Evolutionary conservation across 1,140 invertebrate genomes (phyloP).

Genomic region (Aphis craccivora): DNA sequence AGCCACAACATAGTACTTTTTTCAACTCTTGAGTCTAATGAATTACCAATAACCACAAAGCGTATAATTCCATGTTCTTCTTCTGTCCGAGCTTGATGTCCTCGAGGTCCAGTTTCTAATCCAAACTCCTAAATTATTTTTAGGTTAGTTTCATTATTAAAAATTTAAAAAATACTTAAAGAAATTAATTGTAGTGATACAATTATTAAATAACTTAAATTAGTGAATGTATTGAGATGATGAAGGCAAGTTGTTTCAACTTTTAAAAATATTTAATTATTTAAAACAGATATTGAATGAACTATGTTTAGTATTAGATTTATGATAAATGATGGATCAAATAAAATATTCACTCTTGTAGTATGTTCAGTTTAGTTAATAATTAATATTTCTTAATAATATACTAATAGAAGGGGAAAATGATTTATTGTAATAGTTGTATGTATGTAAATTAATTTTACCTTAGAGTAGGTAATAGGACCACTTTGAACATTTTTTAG

Average conservation of each 20-base stretch:
- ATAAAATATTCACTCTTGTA: not conserved
- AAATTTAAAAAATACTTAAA: not conserved
- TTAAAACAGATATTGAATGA: not conserved
- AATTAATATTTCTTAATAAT: not conserved
- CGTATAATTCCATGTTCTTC: conserved; percentile 89
- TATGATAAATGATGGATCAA: not conserved
- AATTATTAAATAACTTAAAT: not conserved
- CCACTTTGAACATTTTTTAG: conserved; percentile 6
- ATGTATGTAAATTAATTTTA: conserved; percentile 2
- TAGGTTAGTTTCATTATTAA: not conserved
- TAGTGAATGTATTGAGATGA: not conserved
- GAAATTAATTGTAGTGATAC: not conserved
- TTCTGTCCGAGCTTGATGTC: conserved; percentile 89
- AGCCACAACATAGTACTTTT: conserved; percentile 93
- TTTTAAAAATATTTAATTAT: too few relatives aligned
- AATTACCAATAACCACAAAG: conserved; percentile 94
- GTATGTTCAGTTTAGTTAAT: not conserved
- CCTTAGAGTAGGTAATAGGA: conserved; percentile 7
- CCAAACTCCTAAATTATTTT: conserved; percentile 72
- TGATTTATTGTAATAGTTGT: not conserved
- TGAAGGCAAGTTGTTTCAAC: too few relatives aligned
- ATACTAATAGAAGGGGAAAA: not conserved
- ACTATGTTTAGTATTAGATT: not conserved
- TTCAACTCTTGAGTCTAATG: conserved; percentile 82
- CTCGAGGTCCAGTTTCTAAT: conserved; percentile 83